A percentile compares a stretch with the other conserved stretches of the same genome.
These are phyloP conservation scores for Cranoglanis bouderius DNA, from an alignment of 2,113 vertebrate genomes.

Conservation along the genomic window DNA sequence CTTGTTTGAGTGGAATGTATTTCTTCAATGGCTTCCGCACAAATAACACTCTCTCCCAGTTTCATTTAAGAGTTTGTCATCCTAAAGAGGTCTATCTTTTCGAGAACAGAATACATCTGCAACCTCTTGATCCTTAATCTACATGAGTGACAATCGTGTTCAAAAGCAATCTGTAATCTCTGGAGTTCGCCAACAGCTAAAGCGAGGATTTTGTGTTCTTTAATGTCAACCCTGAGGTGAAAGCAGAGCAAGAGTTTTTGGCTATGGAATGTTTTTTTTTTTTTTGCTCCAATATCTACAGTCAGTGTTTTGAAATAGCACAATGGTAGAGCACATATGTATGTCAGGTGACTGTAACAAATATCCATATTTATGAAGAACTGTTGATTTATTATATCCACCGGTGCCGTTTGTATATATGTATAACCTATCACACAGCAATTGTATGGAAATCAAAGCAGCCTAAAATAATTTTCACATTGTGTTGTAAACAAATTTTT, in stretches of 20 bases:
- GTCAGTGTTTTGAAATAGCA: not conserved
- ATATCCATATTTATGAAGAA: slow-evolving; percentile 17
- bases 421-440: slow-evolving; percentile 16
- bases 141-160: slow-evolving; percentile 49
- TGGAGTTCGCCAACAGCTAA: slow-evolving; percentile 21
- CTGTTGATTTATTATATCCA: slow-evolving; percentile 27
- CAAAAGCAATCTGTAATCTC: slow-evolving; percentile 51
- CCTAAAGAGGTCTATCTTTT: slow-evolving; percentile 62
- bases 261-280: slow-evolving; percentile 7
- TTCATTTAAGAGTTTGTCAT: slow-evolving; percentile 58
- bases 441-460: slow-evolving; percentile 51
- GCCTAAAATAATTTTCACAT: slow-evolving; percentile 36
- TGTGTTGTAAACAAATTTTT: slow-evolving; percentile 47
- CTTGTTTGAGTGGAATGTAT: slow-evolving; percentile 47
- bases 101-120: slow-evolving; percentile 46
- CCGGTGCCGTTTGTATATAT: slow-evolving; percentile 36
- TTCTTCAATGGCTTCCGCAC: slow-evolving; percentile 51
- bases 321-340: not conserved
- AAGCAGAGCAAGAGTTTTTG: not conserved
- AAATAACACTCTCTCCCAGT: slow-evolving; percentile 58
- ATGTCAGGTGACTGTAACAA: not conserved
- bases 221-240: slow-evolving; percentile 16
- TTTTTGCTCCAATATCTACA: not conserved
- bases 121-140: slow-evolving; percentile 46
- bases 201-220: slow-evolving; percentile 30